Percentiles rank a stretch among this genome's conserved stretches.
Evolutionary conservation across 2,113 vertebrate species (phyloP).

Genomic region (Stictonetta naevosa): DNA sequence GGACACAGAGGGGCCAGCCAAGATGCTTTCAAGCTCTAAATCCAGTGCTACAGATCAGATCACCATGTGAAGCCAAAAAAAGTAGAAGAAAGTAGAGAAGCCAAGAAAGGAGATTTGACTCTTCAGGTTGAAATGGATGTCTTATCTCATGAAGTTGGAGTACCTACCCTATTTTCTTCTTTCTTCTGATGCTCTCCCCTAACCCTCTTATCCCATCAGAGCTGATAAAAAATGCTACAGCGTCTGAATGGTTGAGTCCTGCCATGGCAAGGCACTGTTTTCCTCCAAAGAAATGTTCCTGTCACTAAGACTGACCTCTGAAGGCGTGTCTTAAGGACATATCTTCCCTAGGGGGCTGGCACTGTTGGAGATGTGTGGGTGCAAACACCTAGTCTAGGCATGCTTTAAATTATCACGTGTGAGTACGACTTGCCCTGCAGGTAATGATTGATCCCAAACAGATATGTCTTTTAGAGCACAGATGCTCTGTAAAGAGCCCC

Average conservation of each 20-base stretch:
- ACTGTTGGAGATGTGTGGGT: background rate
- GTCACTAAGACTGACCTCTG: background rate
- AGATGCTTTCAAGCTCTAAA: background rate
- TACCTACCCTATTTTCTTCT: background rate
- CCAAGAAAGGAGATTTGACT: background rate
- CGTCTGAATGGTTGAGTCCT: background rate
- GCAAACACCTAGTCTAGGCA: slow-evolving; percentile 14
- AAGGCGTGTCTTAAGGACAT: slow-evolving; percentile 26
- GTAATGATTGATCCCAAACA: slow-evolving; percentile 3
- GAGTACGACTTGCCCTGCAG: slow-evolving; percentile 13
- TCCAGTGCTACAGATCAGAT: background rate
- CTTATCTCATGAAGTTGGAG: background rate
- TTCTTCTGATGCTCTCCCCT: background rate
- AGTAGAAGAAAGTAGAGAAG: background rate
- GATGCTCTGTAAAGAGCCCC: background rate
- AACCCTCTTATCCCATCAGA: background rate
- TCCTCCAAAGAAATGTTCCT: background rate
- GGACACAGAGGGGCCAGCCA: background rate
- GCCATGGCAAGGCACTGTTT: background rate
- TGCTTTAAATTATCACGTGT: background rate
- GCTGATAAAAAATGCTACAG: background rate
- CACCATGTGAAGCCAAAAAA: background rate
- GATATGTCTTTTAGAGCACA: background rate
- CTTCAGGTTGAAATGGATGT: background rate
- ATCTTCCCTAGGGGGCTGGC: slow-evolving; percentile 31